A percentile compares a stretch with the other conserved stretches of the same genome.
These are phyloP conservation scores for Druon quercuslanigerum DNA, from an alignment of 1,140 invertebrate species.

Conservation along the genomic window DNA sequence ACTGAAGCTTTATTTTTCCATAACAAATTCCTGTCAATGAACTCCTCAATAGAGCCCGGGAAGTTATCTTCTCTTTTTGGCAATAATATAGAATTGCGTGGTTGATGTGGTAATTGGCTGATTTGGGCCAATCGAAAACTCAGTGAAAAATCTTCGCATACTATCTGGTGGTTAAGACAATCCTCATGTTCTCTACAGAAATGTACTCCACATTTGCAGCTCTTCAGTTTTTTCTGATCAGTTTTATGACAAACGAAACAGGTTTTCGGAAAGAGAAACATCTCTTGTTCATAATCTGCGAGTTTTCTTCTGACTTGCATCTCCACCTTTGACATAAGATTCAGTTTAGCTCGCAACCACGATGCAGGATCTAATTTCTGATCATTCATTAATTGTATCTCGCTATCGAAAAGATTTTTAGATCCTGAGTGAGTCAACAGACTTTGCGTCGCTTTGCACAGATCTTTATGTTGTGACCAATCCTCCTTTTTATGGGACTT, in stretches of 20 bases:
- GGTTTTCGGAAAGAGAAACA: not conserved
- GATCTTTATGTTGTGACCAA: slow-evolving; percentile 12
- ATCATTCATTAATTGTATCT: not conserved
- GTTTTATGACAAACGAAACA: not conserved
- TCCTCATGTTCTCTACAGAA: not conserved
- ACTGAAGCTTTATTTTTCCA: not conserved
- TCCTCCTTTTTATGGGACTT: not conserved
- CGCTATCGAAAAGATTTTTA: not conserved
- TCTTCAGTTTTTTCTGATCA: not conserved
- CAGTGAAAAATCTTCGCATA: not conserved
- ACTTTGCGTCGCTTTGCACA: not conserved
- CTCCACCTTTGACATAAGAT: not conserved
- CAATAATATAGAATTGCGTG: not conserved
- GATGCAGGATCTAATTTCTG: not conserved
- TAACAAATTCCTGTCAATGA: not conserved
- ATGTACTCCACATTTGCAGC: not conserved
- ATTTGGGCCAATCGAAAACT: not conserved
- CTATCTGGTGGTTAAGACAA: not conserved
- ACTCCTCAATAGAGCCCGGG: not conserved
- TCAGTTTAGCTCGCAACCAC: not conserved
- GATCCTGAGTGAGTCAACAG: not conserved
- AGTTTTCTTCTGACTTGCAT: not conserved
- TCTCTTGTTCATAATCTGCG: not conserved
- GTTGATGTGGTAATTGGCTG: not conserved
- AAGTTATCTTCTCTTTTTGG: not conserved